Evolutionary conservation across 1,140 invertebrate genomes (phyloP), one percentile per base, ranked within the genome.

Genomic region (Manduca sexta): DNA sequence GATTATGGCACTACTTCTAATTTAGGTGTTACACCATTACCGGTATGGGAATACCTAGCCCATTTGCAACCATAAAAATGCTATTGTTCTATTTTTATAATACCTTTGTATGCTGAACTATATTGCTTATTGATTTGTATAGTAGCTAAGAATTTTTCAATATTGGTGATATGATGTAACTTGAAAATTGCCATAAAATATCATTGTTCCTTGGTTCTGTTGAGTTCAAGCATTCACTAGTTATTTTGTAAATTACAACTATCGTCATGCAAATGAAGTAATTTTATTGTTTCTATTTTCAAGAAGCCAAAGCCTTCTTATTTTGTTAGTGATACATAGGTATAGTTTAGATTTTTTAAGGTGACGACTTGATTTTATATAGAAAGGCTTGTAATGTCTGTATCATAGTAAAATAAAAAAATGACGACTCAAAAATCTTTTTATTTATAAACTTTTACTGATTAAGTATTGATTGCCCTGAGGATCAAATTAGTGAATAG

Each of bases 281-380:
- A 60, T 45, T 61, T 56, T 46, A 48, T 63, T 60, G 56, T 57
- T 72, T 72, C 50, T 71, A 68, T 55, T 62, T 71, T 64, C 31
- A 53, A 73, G 74, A 70, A 81, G 77, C 77, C 79, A 77, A 83
- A 83, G 77, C 77, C 74, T 81, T 83, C 74, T 80, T 71, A 60
- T 70, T n/a, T 40, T 71, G 61, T 55, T 60, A 63, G 41, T 60
- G 50, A 54, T 56, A 43, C 47, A 42, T 71, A 74, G 69, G 61
- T 45, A 39, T 72, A 74, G 64, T 61, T 59, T 72, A 75, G 61
- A 52, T 60, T 69, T 75, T 56, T 54, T 68, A 63, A 70, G 64
- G 57, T 67, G 62, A 71, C 56, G 26, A 34, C 7, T 34, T 18
- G 17, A 45, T 30, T 43, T 10, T 14, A 43, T 12, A 14, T 13